Conservation (phyloP, 2,113 vertebrate species). For the Oplegnathus fasciatus region DNA sequence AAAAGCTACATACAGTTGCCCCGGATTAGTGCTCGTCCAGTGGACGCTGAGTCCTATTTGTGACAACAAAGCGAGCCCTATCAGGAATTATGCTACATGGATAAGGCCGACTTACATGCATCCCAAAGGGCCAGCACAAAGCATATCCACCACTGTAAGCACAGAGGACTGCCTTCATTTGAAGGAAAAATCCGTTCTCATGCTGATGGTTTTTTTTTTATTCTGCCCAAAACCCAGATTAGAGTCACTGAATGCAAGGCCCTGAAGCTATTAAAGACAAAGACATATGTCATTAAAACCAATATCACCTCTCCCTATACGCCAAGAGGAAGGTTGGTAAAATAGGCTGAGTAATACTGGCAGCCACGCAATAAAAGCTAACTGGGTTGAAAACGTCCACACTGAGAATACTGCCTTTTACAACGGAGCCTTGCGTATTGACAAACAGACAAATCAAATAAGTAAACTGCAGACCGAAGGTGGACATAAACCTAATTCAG, state of each 20-base stretch:
- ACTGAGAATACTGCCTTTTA: slow-evolving; percentile 60
- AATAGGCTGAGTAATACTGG: slow-evolving; percentile 50
- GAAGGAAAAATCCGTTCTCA: slow-evolving; percentile 12
- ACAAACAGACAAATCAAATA: slow-evolving; percentile 65
- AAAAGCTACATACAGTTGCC: slow-evolving; percentile 45
- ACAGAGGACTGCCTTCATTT: slow-evolving; percentile 15
- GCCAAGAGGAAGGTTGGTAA: slow-evolving; percentile 41
- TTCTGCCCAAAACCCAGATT: slow-evolving; percentile 38
- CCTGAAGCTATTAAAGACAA: slow-evolving; percentile 38
- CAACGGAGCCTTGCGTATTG: slow-evolving; percentile 27
- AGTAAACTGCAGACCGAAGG: slow-evolving; percentile 39
- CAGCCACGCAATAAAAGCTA: slow-evolving; percentile 56
- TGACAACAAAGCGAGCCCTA: slow-evolving; percentile 56
- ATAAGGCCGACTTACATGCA: slow-evolving; percentile 55
- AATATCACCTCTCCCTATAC: slow-evolving; percentile 17
- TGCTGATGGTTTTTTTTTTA: slow-evolving; percentile 2
- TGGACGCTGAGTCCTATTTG: slow-evolving; percentile 66
- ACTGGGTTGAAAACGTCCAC: slow-evolving; percentile 60
- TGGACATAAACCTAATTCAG: slow-evolving; percentile 35
- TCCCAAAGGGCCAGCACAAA: slow-evolving; percentile 51
- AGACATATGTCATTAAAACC: slow-evolving; percentile 38
- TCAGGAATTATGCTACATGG: slow-evolving; percentile 49
- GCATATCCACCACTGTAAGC: slow-evolving; percentile 19
- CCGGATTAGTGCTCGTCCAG: slow-evolving; percentile 66
- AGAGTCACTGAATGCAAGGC: slow-evolving; percentile 16